Evolutionary conservation across 2,888 invertebrate genomes (phyloP).

Genomic region (Thereva nobilitata): DNA sequence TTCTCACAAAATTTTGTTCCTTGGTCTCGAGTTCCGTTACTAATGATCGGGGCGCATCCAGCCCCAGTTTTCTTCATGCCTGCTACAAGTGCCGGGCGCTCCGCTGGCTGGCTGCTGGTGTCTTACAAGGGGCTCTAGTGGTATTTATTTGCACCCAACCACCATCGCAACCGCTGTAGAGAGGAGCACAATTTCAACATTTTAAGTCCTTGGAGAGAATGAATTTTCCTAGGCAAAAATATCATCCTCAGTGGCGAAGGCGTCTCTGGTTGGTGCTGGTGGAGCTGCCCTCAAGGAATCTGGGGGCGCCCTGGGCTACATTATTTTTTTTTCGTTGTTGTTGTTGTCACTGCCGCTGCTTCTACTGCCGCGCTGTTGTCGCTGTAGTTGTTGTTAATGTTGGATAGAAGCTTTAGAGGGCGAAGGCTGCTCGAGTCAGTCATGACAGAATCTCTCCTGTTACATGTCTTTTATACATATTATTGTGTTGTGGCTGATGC

Average conservation of each 20-base stretch:
- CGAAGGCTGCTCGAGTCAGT: too few species aligned
- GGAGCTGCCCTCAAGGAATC: conserved; percentile 17
- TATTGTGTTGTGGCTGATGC: too few species aligned
- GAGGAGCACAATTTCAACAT: conserved; percentile 7
- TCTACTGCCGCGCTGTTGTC: too few species aligned
- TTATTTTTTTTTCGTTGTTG: too few species aligned
- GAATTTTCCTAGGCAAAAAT: conserved; percentile 37
- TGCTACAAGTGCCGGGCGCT: neutral
- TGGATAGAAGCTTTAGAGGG: too few species aligned
- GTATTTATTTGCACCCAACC: conserved; percentile 32
- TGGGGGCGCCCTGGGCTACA: conserved; percentile 2
- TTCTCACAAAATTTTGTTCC: conserved; percentile 37
- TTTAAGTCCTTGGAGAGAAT: conserved; percentile 21
- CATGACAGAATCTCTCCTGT: too few species aligned
- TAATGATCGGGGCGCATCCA: conserved; percentile 28
- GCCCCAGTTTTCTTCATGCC: conserved; percentile 1
- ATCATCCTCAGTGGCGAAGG: conserved; percentile 15
- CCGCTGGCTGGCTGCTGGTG: neutral
- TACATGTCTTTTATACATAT: too few species aligned
- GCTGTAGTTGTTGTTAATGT: too few species aligned
- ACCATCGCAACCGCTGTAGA: conserved; percentile 26
- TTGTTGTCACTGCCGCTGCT: too few species aligned
- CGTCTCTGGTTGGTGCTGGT: conserved; percentile 3
- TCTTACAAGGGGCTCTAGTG: conserved; percentile 3
- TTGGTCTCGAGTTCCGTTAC: conserved; percentile 28